These are phyloP conservation scores for Agapornis canus DNA, from an alignment of 2,797 vertebrate species.

Conservation along the genomic window DNA sequence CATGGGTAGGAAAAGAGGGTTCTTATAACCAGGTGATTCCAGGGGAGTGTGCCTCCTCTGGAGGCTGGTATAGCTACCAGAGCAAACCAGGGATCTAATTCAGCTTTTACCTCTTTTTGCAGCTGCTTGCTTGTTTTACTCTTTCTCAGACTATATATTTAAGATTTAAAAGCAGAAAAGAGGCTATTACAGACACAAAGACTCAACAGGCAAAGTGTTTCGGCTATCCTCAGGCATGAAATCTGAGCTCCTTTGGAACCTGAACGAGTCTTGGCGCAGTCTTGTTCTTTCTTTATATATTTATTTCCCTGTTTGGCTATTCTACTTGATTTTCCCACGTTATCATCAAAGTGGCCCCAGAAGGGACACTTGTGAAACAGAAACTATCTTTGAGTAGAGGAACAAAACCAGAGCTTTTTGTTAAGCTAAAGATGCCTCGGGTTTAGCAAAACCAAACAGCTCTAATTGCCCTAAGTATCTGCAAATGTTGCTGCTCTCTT, in stretches of 20 bases:
- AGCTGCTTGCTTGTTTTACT: neutral
- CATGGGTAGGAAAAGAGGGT: neutral
- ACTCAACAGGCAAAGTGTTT: constrained; percentile 28
- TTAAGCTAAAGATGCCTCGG: neutral
- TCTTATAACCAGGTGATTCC: neutral
- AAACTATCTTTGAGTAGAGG: neutral
- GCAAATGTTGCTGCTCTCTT: neutral
- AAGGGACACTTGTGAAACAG: constrained; percentile 4
- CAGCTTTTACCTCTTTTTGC: neutral
- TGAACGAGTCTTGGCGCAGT: constrained; percentile 21
- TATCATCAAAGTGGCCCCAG: constrained; percentile 45
- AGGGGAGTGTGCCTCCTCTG: neutral
- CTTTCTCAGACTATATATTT: neutral
- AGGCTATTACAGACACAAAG: constrained; percentile 4
- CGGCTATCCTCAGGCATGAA: constrained; percentile 29
- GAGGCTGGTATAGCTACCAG: neutral
- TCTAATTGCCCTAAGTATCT: neutral
- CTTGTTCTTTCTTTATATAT: constrained; percentile 56
- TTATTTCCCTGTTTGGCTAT: constrained; percentile 22
- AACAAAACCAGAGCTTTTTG: neutral
- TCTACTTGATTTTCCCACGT: constrained; percentile 62
- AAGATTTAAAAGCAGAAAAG: neutral
- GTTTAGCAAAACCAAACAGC: neutral
- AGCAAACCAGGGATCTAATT: neutral
- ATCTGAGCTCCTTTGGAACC: constrained; percentile 53